A percentile compares a stretch with the other conserved stretches of the same genome.
Conservation (phyloP, 1,140 invertebrate species). For the Lepidurus arcticus region DNA sequence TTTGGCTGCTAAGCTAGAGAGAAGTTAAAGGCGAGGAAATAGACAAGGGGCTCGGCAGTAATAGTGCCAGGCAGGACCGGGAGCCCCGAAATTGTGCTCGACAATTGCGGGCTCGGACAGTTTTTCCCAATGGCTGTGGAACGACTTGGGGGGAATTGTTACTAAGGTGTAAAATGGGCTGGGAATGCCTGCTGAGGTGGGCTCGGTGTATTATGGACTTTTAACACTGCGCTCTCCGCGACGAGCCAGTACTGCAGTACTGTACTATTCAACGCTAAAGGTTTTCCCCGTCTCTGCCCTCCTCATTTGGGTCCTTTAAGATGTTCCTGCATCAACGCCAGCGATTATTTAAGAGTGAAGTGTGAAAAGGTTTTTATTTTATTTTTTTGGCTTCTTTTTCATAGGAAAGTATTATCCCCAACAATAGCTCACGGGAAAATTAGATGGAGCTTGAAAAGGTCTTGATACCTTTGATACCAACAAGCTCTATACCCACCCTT, state of each 20-base stretch:
- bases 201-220: not conserved
- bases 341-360: not conserved
- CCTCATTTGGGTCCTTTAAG: not conserved
- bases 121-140: not conserved
- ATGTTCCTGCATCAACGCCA: not conserved
- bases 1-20: not conserved
- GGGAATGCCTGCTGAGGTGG: not conserved
- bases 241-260: not conserved
- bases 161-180: constrained; percentile 11
- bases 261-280: not conserved
- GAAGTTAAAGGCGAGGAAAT: not conserved
- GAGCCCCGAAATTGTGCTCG: not conserved
- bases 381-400: not conserved
- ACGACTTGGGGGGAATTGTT: not conserved
- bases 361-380: not conserved
- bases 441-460: not conserved
- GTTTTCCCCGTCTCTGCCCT: not conserved
- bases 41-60: not conserved
- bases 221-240: not conserved
- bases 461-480: not conserved
- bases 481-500: not conserved
- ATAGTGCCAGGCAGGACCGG: not conserved
- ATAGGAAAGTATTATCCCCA: not conserved
- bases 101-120: constrained; percentile 7
- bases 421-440: not conserved